Evolutionary conservation across 1,140 invertebrate genomes (phyloP), one percentile per base, ranked within the genome.

Genomic region (Helicorthomorpha holstii): DNA sequence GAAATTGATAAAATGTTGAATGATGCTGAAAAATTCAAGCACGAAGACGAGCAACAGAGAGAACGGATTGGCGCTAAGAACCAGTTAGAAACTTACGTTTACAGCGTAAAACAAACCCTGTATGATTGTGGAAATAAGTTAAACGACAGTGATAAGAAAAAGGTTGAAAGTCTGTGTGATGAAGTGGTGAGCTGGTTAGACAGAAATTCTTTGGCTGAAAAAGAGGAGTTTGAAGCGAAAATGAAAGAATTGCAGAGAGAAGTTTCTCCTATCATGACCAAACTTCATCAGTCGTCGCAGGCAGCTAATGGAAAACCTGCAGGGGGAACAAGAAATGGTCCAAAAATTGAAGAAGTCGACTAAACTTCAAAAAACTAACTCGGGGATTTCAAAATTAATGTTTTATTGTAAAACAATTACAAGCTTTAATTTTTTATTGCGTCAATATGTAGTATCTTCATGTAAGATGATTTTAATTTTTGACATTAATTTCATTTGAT

Each of bases 31-130:
- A 62, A 60, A 50, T 72, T 66, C 57, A 60, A 61, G 50, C 64
- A 66, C 25, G 69, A 69, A 50, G 69, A 72, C 51, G 64, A 74
- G 26, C 61, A 60, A 26, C 72, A 75, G 58, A 67, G 66, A 52
- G 67, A 68, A 3, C 60, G 70, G 46, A 69, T 75, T 50, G 34
- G 61, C 10, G 64, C 74, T 48, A 73, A 74, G 60, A 75, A 76
- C 57, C 57, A 59, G 22, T 62, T 76, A 7, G 73, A 75, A 60
- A 73, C 75, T 23, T 92, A 92, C 63, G 71, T 83, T 25, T 84
- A 90, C 78, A 73, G 81, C 38, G 83, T 83, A 61, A 88, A 88
- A 66, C 67, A 78, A 67, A 71, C 72, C 24, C 72, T 76, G 59
- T 59, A 52, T 58, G 16, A 34, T n/a, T n/a, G n/a, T n/a, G n/a